A percentile compares a stretch with the other conserved stretches of the same genome.
phyloP scores from a whole-genome alignment of 2,797 vertebrate species.

The Geotria australis region DNA sequence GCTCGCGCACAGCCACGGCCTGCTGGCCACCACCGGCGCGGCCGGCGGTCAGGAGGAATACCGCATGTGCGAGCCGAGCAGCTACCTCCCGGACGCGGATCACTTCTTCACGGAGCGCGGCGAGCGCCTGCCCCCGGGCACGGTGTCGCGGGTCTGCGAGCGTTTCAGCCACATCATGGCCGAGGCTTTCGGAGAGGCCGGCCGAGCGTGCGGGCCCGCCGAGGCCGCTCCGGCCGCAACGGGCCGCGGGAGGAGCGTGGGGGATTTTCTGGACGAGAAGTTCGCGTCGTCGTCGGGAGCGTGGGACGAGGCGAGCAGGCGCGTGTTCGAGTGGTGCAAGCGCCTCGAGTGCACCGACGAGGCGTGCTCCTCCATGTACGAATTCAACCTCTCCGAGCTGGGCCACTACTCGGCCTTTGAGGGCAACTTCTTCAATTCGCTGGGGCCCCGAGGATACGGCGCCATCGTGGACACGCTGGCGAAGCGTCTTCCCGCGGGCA shows the following conservation, averaged over 20 bases:
- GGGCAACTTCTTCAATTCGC: constrained; percentile 10
- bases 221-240: no score
- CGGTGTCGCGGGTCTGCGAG: constrained; percentile 7
- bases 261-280: constrained; percentile 9
- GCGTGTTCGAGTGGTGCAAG: constrained; percentile 13
- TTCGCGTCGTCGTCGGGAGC: constrained; percentile 5
- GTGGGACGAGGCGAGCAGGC: constrained; percentile 1
- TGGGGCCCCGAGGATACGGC: constrained; percentile 10
- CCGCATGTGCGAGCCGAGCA: constrained; percentile 4
- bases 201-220: constrained; percentile 4
- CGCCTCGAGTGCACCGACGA: constrained; percentile 12
- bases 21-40: constrained; percentile 5
- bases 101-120: constrained; percentile 11
- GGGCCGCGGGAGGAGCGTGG: constrained; percentile 4
- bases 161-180: constrained; percentile 8
- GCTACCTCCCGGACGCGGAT: constrained; percentile 1
- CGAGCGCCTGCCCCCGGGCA: constrained; percentile 3
- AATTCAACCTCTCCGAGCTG: constrained; percentile 9
- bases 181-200: constrained; percentile 4
- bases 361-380: constrained; percentile 12
- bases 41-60: not conserved
- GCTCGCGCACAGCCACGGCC: constrained; percentile 7
- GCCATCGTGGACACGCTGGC: constrained; percentile 7
- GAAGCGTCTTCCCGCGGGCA: constrained; percentile 4
- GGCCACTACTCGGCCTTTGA: constrained; percentile 8